phyloP scores from a whole-genome alignment of 1,140 invertebrate species.

The Drosophila carrolli region DNA sequence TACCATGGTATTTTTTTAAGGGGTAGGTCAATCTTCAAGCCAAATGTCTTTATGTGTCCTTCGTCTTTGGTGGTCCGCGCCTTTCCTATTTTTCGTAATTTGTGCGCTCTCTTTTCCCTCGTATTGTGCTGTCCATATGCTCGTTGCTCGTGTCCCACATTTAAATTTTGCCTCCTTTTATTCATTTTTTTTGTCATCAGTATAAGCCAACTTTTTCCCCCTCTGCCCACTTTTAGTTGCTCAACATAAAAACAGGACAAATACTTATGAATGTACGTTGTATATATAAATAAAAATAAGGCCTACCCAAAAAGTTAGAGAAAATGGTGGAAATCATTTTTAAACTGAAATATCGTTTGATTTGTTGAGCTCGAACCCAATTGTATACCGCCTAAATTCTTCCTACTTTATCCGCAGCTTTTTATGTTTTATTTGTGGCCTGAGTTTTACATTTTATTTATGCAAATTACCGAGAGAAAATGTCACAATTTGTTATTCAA shows the following conservation, averaged over 20 bases:
- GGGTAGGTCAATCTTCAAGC: background rate
- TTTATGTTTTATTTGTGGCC: slow-evolving; percentile 1
- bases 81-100: slow-evolving; percentile 4
- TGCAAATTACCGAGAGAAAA: slow-evolving; percentile 6
- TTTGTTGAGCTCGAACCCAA: slow-evolving; percentile 24
- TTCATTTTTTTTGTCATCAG: slow-evolving; percentile 45
- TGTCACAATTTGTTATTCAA: too few relatives aligned
- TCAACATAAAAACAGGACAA: slow-evolving; percentile 37
- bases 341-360: slow-evolving; percentile 70
- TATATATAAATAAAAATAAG: too few relatives aligned
- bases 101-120: background rate
- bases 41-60: slow-evolving; percentile 11
- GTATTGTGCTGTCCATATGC: slow-evolving; percentile 7
- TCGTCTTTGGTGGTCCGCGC: slow-evolving; percentile 2
- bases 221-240: slow-evolving; percentile 45
- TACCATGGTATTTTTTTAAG: background rate
- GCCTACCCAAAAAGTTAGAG: slow-evolving; percentile 5
- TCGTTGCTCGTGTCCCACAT: slow-evolving; percentile 47
- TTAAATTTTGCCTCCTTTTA: slow-evolving; percentile 45
- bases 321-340: slow-evolving; percentile 57
- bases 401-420: too few relatives aligned
- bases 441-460: slow-evolving; percentile 24
- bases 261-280: slow-evolving; percentile 2
- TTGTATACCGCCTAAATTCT: too few relatives aligned
- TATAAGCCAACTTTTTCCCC: slow-evolving; percentile 14